Percentiles rank a stretch among this genome's conserved stretches.
These are phyloP conservation scores for Corydoras maculifer DNA, from an alignment of 2,113 vertebrate species.

Conservation along the genomic window DNA sequence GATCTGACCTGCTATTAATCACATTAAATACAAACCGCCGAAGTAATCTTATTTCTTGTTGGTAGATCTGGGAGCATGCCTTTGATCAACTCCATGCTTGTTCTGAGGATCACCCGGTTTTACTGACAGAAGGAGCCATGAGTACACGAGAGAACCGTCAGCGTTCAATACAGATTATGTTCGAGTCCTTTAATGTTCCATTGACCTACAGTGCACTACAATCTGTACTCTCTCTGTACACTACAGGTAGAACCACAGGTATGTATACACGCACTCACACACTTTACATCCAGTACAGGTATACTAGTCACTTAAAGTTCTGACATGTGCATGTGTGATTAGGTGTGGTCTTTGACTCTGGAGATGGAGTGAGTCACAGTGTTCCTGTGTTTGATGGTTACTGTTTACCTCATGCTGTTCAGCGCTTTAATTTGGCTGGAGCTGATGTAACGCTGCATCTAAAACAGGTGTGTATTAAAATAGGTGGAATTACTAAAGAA, in stretches of 20 bases:
- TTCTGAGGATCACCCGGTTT: slow-evolving; percentile 60
- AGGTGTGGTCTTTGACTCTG: slow-evolving; percentile 71
- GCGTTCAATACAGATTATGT: slow-evolving; percentile 65
- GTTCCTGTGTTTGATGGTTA: slow-evolving; percentile 70
- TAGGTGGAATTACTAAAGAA: too few species aligned
- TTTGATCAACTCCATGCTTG: slow-evolving; percentile 62
- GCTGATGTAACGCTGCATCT: slow-evolving; percentile 64
- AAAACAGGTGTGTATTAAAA: slow-evolving; percentile 52
- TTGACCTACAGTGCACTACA: slow-evolving; percentile 64
- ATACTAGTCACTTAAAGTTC: not conserved
- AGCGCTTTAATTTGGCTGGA: slow-evolving; percentile 63
- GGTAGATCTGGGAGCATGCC: slow-evolving; percentile 64
- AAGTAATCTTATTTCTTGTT: not conserved
- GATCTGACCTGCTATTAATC: not conserved
- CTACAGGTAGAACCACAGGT: slow-evolving; percentile 62
- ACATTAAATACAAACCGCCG: not conserved
- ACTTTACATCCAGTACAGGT: not conserved
- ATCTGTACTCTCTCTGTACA: slow-evolving; percentile 63
- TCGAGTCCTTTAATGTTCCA: slow-evolving; percentile 63
- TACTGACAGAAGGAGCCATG: slow-evolving; percentile 63
- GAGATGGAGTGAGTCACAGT: slow-evolving; percentile 65
- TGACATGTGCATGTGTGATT: not conserved
- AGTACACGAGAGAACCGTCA: slow-evolving; percentile 55
- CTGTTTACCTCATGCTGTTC: slow-evolving; percentile 62
- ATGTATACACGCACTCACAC: not conserved